Base-by-base conservation (phyloP, 1,140 invertebrate genomes). In the Drosophila tsacasi region DNA sequence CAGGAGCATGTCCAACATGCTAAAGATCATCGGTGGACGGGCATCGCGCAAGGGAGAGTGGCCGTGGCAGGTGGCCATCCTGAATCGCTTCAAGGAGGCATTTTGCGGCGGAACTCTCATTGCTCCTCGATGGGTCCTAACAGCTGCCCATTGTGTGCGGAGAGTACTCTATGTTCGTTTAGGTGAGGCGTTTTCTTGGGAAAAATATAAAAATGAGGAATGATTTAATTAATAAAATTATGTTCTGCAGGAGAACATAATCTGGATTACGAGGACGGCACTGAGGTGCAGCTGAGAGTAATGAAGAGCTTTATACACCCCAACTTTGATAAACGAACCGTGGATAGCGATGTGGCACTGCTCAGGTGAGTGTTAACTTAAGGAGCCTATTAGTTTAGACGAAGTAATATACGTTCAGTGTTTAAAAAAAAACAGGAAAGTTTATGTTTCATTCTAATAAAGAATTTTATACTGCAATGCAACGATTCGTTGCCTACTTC, bases 31-130 rank as follows among this genome's bases (percentile, higher is more conserved):
- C 49, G 98, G 98, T 0, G 98, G 98, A 0, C 94, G 95, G 49
- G 96, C 97, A 57, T 94, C 97, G 0, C 92, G 94, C 6, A 96
- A 95, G 71, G 96, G 97, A 12, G 96, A 96, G 83, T 99, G 98
- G 98, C 97, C 97, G 0, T 99, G 98, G 98, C 96, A 98, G 94
- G 97, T 98, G 19, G 97, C 97, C 42, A 95, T 99, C 19, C 93
- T 98, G 27, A 98, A 98, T 92, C 94, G 95, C 89, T 96, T 95
- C 91, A 95, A 96, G 93, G 96, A 97, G 93, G 96, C 97, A 39
- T 98, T 98, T 91, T 99, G 98, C 89, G 98, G 97, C 0, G 98
- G 98, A 7, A 98, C 98, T 5, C 91, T 99, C 23, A 95, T 99
- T 40, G 96, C 96, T 1, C 95, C 97, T 0, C 94, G 95, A 25